Base-by-base conservation (phyloP, 2,113 vertebrate genomes). In the Fregata magnificens region DNA sequence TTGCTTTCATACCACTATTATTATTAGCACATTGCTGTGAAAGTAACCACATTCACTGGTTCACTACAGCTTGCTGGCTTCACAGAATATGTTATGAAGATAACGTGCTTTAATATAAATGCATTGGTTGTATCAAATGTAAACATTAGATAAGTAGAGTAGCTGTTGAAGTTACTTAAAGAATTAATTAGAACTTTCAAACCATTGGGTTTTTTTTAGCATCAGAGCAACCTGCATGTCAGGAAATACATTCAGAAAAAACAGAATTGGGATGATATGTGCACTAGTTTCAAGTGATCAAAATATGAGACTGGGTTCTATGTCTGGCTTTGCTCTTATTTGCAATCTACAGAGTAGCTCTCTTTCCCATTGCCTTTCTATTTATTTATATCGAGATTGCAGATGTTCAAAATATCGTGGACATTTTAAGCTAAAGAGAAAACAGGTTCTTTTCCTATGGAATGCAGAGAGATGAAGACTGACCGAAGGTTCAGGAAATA, bases 61-160 rank as follows among this genome's bases (percentile, higher is more conserved):
- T 95, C 67, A 82, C 45, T 86, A 14, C 82, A 97, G 93, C 93
- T 94, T 56, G 20, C 53, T 49, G 72, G 95, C 59, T 97, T 97
- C 95, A 95, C 80, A 93, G 93, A 97, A 74, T 79, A 69, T 56
- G 56, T 97, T 87, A 82, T 7, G 18, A 97, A 95, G 77, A 96
- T 95, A 76, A 85, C 96, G 50, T 96, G 77, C 53, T 97, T 97
- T 84, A 82, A 93, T 53, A 80, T 72, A 72, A 97, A 96, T 93
- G 90, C 50, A 72, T 40, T 91, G 82, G 25, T 91, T 31, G 16
- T 86, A 66, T 93, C 86, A 63, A 87, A 96, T 89, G 78, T 91
- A 92, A 94, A 95, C 28, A 86, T 95, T 52, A 96, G 65, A 26
- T 95, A 94, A 53, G 63, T 89, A 65, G 85, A 83, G n/a, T 55